Evolutionary conservation across 2,113 vertebrate genomes (phyloP), one percentile per base, ranked within the genome.

Genomic region (Cichladusa arquata): DNA sequence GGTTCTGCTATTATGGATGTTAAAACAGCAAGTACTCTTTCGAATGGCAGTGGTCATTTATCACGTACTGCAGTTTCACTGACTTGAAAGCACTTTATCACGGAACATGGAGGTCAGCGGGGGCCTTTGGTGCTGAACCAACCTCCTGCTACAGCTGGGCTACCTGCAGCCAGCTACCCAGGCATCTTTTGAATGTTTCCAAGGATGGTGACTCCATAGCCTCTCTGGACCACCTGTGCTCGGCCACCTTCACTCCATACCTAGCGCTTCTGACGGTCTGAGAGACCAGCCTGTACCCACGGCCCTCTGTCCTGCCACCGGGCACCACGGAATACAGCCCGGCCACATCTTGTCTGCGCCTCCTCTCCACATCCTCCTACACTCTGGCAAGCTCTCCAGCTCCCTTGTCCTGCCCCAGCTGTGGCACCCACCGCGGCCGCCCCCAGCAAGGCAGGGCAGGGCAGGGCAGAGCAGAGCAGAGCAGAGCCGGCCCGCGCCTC

Each of bases 281-380:
- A 34, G 34, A 26, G 14, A 25, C 15, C 40, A 38, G 5, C 0
- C 16, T 9, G 28, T 2, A 17, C 14, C n/a, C 19, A 6, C 0
- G 1, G 44, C 33, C n/a, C 12, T 19, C 53, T 3, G 12, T 7
- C 57, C 25, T 5, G 22, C 8, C 23, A 28, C 25, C 2, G 14
- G 8, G 19, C 38, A 69, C 22, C 29, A 8, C n/a, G 8, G 12
- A 31, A 22, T 0, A 53, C 5, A 58, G 29, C 22, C 8, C 0
- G 18, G 8, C 36, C 45, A 15, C 38, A 22, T 2, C n/a, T 4
- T 5, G 15, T 6, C 12, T 2, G 14, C 22, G 11, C 16, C 13
- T 58, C 25, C 29, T 15, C n/a, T 28, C 22, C 74, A 4, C 11
- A 0, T 0, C 2, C 5, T 3, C 13, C 14, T 0, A 2, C 0